Evolutionary conservation across 2,888 invertebrate genomes (phyloP), one percentile per base, ranked within the genome.

Genomic region (Macaria liturata): DNA sequence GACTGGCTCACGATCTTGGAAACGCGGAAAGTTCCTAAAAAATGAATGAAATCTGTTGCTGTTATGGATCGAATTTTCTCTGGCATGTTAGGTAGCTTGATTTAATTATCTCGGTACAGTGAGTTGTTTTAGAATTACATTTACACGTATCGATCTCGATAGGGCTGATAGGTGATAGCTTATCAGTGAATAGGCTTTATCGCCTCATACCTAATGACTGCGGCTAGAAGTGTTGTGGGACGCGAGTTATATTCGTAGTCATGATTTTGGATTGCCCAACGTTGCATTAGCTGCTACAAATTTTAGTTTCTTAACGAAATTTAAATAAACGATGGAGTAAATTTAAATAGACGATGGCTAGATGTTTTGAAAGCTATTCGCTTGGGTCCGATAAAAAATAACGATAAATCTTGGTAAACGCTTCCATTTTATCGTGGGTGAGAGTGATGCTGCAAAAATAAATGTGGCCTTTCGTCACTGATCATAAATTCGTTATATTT

Each of bases 71-170:
- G 37, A 47, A 37, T 57, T 46, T 47, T 50, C 51, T 47, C 40
- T 42, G 43, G 34, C 9, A 34, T 9, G 40, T 47, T 32, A 51
- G 48, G 34, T 6, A 37, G 34, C 7, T 37, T 50, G 44, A 39
- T 37, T 42, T 47, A 9, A 56, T 49, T 62, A 62, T 57, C 46
- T 58, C 51, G 49, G 42, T 49, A 49, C 46, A 56, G 59, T 60
- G 46, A 56, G 55, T 46, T 68, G 64, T 70, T 68, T 69, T 58
- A 62, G 65, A 66, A 72, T 70, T 69, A 68, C 65, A 70, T 68
- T 68, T 61, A 72, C 68, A 66, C 62, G 69, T 84, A 86, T 86
- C 82, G 86, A 86, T 84, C 76, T 74, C 67, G 80, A 80, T 81
- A 78, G 6, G 32, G 56, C 68, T 65, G 63, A 72, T 49, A 49